Percentiles rank a stretch among this genome's conserved stretches.
phyloP scores from a whole-genome alignment of 2,113 vertebrate species.

The Gadus macrocephalus region DNA sequence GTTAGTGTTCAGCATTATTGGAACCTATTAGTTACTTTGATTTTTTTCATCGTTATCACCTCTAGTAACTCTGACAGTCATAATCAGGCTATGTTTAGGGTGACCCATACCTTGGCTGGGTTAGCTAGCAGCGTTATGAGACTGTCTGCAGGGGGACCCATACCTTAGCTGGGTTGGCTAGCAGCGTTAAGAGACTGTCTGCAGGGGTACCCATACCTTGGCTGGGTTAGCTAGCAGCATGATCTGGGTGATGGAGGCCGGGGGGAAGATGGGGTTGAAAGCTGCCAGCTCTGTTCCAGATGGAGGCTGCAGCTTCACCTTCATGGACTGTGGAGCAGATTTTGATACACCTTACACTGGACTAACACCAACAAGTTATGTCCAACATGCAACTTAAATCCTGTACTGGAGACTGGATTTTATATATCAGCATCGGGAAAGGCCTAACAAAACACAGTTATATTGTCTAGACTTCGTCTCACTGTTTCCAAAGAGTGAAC shows the following conservation, averaged over 20 bases:
- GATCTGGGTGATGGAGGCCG: slow-evolving; percentile 92
- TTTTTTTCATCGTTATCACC: no score
- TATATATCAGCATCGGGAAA: no score
- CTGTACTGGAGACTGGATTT: no score
- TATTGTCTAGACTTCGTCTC: no score
- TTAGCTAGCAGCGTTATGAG: slow-evolving; percentile 91
- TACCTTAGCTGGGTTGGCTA: slow-evolving; percentile 74
- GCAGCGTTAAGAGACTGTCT: not conserved
- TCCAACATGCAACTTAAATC: no score
- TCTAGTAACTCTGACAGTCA: no score
- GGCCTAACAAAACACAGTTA: no score
- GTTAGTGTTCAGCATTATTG: no score
- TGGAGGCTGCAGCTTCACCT: slow-evolving; percentile 92
- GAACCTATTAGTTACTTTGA: no score
- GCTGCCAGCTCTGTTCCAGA: slow-evolving; percentile 87
- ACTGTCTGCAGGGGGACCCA: slow-evolving; percentile 12
- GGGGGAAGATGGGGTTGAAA: slow-evolving; percentile 88
- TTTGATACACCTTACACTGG: no score
- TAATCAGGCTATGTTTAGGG: not conserved
- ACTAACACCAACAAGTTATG: no score
- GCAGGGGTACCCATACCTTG: slow-evolving; percentile 70
- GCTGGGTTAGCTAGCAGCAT: slow-evolving; percentile 92
- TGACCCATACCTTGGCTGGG: slow-evolving; percentile 78
- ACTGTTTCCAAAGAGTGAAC: no score
- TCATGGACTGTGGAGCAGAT: slow-evolving; percentile 62